These are phyloP conservation scores for Acanthosoma haemorrhoidale DNA, from an alignment of 2,888 invertebrate genomes.

Conservation along the genomic window DNA sequence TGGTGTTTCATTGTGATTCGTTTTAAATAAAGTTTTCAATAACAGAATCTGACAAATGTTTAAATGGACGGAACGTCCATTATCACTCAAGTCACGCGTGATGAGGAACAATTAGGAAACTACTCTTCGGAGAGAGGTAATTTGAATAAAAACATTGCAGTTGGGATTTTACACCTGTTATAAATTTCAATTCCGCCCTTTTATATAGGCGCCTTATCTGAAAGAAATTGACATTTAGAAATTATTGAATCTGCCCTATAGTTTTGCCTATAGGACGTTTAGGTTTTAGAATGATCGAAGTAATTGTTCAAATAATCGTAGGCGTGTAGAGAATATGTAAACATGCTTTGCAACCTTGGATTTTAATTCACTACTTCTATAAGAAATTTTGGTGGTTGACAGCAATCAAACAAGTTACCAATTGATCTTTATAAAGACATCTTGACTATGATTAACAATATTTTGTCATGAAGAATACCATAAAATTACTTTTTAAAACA, in stretches of 20 bases:
- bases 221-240: neutral
- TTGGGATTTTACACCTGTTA: constrained; percentile 36
- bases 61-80: constrained; percentile 98
- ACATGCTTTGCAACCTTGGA: constrained; percentile 31
- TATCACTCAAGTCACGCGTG: constrained; percentile 96
- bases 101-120: constrained; percentile 92
- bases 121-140: constrained; percentile 90
- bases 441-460: neutral
- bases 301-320: constrained; percentile 27
- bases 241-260: too few species aligned
- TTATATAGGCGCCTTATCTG: neutral
- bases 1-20: constrained; percentile 27
- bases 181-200: constrained; percentile 33
- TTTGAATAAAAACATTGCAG: constrained; percentile 37
- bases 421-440: neutral
- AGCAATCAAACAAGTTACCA: too few species aligned
- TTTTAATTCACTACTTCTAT: too few species aligned
- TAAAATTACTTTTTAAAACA: neutral
- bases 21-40: constrained; percentile 27
- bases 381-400: too few species aligned
- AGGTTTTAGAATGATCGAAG: neutral
- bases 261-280: too few species aligned
- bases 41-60: constrained; percentile 54
- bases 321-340: constrained; percentile 34
- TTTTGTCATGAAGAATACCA: neutral